phyloP scores from a whole-genome alignment of 2,888 invertebrate species.

The Auanema freiburgensis region DNA sequence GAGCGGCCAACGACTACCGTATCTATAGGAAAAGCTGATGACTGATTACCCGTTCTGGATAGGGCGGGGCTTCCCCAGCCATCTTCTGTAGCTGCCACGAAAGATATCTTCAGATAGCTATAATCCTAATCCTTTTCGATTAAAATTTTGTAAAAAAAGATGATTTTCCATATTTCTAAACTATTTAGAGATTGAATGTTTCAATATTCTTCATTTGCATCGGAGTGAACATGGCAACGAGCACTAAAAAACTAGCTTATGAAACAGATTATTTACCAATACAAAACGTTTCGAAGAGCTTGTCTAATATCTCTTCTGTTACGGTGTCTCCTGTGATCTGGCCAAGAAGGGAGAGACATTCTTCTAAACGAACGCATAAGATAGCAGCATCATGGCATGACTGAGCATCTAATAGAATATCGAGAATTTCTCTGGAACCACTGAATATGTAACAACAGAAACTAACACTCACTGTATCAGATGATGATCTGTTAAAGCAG shows the following conservation, averaged over 20 bases:
- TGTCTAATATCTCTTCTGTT: slow-evolving; percentile 79
- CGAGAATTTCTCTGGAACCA: slow-evolving; percentile 1
- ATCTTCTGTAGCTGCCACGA: too few relatives aligned
- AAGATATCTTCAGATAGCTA: too few relatives aligned
- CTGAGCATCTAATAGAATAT: slow-evolving; percentile 19
- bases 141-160: too few relatives aligned
- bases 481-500: slow-evolving; percentile 27
- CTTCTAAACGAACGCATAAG: slow-evolving; percentile 73
- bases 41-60: too few relatives aligned
- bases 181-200: too few relatives aligned
- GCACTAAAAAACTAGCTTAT: neutral
- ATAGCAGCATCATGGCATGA: slow-evolving; percentile 51
- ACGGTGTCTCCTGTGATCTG: slow-evolving; percentile 78
- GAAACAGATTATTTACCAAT: slow-evolving; percentile 75
- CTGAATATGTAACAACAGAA: neutral
- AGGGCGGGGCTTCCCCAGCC: too few relatives aligned
- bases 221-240: too few relatives aligned
- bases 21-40: too few relatives aligned
- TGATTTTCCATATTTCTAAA: too few relatives aligned
- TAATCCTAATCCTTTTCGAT: too few relatives aligned
- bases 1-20: too few relatives aligned
- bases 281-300: slow-evolving; percentile 83
- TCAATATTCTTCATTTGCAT: too few relatives aligned
- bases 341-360: slow-evolving; percentile 74
- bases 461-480: slow-evolving; percentile 14